These are phyloP conservation scores for Scomber japonicus DNA, from an alignment of 2,113 vertebrate genomes.

Conservation along the genomic window DNA sequence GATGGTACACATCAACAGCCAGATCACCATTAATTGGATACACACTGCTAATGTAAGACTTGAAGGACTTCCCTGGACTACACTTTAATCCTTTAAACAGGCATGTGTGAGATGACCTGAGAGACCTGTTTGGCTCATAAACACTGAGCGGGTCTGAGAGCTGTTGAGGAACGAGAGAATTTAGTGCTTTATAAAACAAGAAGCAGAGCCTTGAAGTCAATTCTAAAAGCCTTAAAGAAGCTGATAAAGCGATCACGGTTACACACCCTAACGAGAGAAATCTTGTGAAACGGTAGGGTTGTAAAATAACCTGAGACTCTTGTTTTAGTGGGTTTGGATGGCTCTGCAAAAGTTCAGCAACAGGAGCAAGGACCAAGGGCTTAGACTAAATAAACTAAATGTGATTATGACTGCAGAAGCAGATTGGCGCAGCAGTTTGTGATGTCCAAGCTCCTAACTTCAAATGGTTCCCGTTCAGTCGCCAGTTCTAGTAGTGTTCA, in stretches of 20 bases:
- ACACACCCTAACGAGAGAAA: neutral
- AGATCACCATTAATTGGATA: constrained; percentile 1
- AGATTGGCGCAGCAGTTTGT: neutral
- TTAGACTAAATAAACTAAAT: neutral
- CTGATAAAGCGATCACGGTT: neutral
- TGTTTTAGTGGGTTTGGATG: neutral
- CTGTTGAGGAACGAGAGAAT: neutral
- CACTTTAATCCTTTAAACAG: constrained; percentile 20
- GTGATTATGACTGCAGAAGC: neutral
- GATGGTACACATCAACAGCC: neutral
- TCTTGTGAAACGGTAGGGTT: neutral
- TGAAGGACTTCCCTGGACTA: neutral
- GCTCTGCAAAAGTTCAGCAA: neutral
- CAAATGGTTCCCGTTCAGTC: neutral
- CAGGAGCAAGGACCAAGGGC: neutral
- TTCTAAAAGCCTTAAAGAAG: neutral
- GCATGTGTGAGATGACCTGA: constrained; percentile 22
- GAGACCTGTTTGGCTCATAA: constrained; percentile 6
- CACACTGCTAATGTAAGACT: constrained; percentile 29
- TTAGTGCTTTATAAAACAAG: constrained; percentile 17
- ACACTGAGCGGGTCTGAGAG: constrained; percentile 18
- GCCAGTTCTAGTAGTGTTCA: neutral
- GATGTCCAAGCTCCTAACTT: neutral
- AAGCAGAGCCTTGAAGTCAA: neutral
- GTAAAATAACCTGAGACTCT: neutral